Percentiles rank a stretch among this genome's conserved stretches.
Evolutionary conservation across 1,140 invertebrate species (phyloP).

Genomic region (Steinernema feltiae): DNA sequence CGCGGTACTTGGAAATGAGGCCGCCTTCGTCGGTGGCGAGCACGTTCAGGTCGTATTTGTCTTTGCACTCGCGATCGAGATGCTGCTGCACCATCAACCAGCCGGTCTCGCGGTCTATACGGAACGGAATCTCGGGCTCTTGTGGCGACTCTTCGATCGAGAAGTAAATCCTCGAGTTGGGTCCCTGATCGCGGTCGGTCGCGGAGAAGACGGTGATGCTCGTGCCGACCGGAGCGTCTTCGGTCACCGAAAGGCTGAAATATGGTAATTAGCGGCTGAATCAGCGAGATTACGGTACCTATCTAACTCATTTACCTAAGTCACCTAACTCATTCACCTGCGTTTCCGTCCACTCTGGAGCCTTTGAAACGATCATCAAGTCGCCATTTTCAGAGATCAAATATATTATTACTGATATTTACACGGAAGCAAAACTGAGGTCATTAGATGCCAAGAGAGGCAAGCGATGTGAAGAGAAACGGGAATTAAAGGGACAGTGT

Average conservation of each 20-base stretch:
- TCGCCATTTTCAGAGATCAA: no score
- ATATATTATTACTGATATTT: no score
- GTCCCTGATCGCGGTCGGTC: constrained; percentile 40
- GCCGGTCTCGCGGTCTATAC: constrained; percentile 79
- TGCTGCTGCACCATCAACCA: constrained; percentile 41
- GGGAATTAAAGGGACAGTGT: no score
- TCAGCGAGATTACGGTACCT: background rate
- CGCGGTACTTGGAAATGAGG: constrained; percentile 70
- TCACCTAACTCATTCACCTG: no score
- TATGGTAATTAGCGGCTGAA: background rate
- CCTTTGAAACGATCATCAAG: no score
- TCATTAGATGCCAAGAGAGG: no score
- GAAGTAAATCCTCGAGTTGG: constrained; percentile 27
- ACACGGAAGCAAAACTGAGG: no score
- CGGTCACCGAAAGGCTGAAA: constrained; percentile 26
- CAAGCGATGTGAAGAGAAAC: no score
- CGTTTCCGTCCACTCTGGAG: no score
- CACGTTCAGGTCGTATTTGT: constrained; percentile 72
- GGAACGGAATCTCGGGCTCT: constrained; percentile 69
- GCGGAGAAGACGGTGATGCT: constrained; percentile 48
- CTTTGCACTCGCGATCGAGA: constrained; percentile 73
- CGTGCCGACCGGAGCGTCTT: constrained; percentile 46
- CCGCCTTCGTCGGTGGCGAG: constrained; percentile 80
- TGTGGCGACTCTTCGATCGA: constrained; percentile 29
- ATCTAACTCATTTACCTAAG: no score